phyloP scores from a whole-genome alignment of 2,888 invertebrate species.

The Diarsia mendica region DNA sequence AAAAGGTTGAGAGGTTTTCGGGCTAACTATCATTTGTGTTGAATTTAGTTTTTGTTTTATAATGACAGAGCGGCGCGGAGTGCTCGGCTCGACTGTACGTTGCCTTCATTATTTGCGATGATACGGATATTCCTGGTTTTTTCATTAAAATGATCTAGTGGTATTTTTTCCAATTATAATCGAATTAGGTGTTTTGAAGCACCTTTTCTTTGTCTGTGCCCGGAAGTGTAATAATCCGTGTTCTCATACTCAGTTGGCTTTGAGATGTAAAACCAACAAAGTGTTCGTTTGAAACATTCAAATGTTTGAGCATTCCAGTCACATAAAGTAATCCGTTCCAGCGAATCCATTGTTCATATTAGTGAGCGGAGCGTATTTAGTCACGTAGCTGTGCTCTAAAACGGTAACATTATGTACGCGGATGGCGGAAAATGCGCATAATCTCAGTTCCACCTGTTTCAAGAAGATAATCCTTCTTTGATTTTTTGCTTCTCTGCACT shows the following conservation, averaged over 20 bases:
- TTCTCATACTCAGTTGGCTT: slow-evolving; percentile 66
- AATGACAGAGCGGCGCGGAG: slow-evolving; percentile 83
- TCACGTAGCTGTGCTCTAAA: slow-evolving; percentile 79
- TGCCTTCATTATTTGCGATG: slow-evolving; percentile 88
- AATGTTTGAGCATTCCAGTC: slow-evolving; percentile 70
- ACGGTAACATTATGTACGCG: slow-evolving; percentile 65
- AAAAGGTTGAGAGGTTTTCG: slow-evolving; percentile 73
- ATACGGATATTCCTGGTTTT: slow-evolving; percentile 82
- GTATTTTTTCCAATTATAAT: slow-evolving; percentile 75
- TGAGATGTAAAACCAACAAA: slow-evolving; percentile 70
- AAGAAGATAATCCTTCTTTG: slow-evolving; percentile 51
- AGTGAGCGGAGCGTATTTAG: slow-evolving; percentile 79
- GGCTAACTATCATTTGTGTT: slow-evolving; percentile 68
- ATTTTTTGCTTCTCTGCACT: slow-evolving; percentile 19
- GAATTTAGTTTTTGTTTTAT: slow-evolving; percentile 77
- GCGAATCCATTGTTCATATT: slow-evolving; percentile 80
- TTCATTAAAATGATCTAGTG: slow-evolving; percentile 75
- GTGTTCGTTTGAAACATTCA: slow-evolving; percentile 71
- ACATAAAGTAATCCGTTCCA: slow-evolving; percentile 75
- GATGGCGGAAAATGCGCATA: slow-evolving; percentile 59
- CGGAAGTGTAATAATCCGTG: slow-evolving; percentile 68
- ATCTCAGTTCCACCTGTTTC: slow-evolving; percentile 56
- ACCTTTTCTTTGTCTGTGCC: slow-evolving; percentile 66
- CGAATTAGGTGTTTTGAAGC: slow-evolving; percentile 73
- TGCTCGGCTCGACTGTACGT: slow-evolving; percentile 75